Evolutionary conservation across 2,113 vertebrate species (phyloP).

Genomic region (Hyperopisus bebe): DNA sequence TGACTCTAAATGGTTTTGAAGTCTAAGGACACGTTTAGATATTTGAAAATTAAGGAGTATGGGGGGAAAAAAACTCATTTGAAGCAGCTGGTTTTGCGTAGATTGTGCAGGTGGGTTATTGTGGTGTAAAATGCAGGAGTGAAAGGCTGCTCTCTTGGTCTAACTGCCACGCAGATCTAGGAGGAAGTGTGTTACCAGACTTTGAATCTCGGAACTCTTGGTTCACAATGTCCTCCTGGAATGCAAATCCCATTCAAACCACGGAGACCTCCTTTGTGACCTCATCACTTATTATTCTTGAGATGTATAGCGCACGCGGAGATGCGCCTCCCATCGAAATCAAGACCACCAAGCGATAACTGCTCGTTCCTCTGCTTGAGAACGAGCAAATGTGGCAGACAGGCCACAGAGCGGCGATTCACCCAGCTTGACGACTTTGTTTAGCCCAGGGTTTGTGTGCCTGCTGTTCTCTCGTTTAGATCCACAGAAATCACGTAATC

Average conservation of each 20-base stretch:
- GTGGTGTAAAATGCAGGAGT: constrained; percentile 53
- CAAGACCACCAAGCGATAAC: background rate
- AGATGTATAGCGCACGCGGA: background rate
- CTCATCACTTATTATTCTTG: background rate
- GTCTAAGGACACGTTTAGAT: constrained; percentile 56
- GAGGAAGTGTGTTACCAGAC: background rate
- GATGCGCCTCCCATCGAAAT: background rate
- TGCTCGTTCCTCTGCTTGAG: background rate
- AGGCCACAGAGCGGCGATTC: constrained; percentile 34
- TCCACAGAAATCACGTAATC: background rate
- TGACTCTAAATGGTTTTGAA: constrained; percentile 70
- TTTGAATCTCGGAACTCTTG: background rate
- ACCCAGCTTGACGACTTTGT: constrained; percentile 60
- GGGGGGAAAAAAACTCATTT: constrained; percentile 25
- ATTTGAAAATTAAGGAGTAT: constrained; percentile 2
- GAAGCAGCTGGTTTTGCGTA: constrained; percentile 96
- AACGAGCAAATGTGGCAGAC: background rate
- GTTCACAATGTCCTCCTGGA: background rate
- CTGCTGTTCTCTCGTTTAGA: constrained; percentile 22
- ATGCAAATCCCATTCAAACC: background rate
- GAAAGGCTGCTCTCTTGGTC: constrained; percentile 43
- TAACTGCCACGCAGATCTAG: constrained; percentile 10
- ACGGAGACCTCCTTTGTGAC: background rate
- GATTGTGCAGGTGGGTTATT: constrained; percentile 53
- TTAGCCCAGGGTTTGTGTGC: constrained; percentile 56